phyloP scores from a whole-genome alignment of 1,140 invertebrate species.

The Glossosoma conforme region DNA sequence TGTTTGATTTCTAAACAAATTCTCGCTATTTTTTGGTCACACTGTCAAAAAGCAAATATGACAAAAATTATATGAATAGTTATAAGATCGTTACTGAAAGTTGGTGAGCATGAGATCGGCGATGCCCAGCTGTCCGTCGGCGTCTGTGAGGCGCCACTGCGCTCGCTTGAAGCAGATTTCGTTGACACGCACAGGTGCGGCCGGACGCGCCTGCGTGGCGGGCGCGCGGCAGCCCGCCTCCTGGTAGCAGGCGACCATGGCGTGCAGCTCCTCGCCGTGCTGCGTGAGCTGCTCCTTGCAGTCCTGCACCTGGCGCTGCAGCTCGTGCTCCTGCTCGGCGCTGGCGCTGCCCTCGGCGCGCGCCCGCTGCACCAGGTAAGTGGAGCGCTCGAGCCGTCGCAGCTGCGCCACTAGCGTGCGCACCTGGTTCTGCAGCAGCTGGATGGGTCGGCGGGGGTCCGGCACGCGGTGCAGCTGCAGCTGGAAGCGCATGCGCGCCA shows the following conservation, averaged over 20 bases:
- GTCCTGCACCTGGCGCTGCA: constrained; percentile 75
- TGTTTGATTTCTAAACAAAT: background rate
- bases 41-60: background rate
- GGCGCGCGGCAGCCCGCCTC: constrained; percentile 45
- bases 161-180: constrained; percentile 99
- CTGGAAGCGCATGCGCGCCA: constrained; percentile 90
- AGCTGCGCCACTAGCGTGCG: constrained; percentile 75
- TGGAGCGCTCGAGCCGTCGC: constrained; percentile 82
- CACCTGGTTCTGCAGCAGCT: constrained; percentile 83
- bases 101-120: constrained; percentile 93
- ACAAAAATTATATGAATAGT: constrained; percentile 4
- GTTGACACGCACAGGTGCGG: constrained; percentile 78
- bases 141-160: constrained; percentile 96
- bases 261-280: constrained; percentile 38
- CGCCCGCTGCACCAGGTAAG: constrained; percentile 81
- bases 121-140: constrained; percentile 95
- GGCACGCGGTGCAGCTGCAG: constrained; percentile 84
- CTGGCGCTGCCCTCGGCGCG: constrained; percentile 64
- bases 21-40: background rate
- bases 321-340: constrained; percentile 58
- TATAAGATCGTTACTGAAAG: constrained; percentile 77
- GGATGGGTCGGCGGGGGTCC: constrained; percentile 88
- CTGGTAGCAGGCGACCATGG: constrained; percentile 68
- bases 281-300: constrained; percentile 77
- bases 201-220: constrained; percentile 56